Percentiles rank a stretch among this genome's conserved stretches.
These are phyloP conservation scores for Calyptommatus sinebrachiatus DNA, from an alignment of 2,113 vertebrate genomes.

Conservation along the genomic window DNA sequence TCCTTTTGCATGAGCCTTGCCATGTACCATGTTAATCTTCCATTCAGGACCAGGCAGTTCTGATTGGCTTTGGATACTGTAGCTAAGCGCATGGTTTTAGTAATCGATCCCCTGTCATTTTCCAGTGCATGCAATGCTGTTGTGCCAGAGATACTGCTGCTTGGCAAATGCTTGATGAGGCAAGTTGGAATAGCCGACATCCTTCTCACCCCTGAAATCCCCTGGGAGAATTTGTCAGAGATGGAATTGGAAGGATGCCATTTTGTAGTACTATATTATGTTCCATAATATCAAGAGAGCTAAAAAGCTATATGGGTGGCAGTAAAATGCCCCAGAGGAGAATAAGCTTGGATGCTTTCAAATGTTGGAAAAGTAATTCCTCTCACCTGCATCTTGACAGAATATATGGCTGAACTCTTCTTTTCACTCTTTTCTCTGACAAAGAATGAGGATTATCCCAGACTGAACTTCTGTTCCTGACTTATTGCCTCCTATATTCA, in stretches of 20 bases:
- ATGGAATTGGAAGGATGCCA: background rate
- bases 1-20: constrained; percentile 47
- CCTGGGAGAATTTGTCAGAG: background rate
- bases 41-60: constrained; percentile 25
- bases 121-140: constrained; percentile 50
- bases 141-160: constrained; percentile 1
- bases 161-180: constrained; percentile 51
- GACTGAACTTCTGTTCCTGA: background rate
- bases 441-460: background rate
- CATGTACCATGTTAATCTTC: constrained; percentile 10
- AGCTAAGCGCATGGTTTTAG: constrained; percentile 53
- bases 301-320: background rate
- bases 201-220: constrained; percentile 28
- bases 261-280: background rate
- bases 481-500: background rate
- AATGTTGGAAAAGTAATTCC: background rate
- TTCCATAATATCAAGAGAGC: background rate
- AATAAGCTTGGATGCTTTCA: background rate
- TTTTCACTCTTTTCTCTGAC: background rate
- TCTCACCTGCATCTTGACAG: background rate
- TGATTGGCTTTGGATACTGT: constrained; percentile 50
- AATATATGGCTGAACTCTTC: background rate
- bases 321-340: background rate
- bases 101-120: constrained; percentile 27
- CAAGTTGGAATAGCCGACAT: constrained; percentile 36